phyloP scores from a whole-genome alignment of 2,797 vertebrate genomes.

The Acipenser transmontanus region DNA sequence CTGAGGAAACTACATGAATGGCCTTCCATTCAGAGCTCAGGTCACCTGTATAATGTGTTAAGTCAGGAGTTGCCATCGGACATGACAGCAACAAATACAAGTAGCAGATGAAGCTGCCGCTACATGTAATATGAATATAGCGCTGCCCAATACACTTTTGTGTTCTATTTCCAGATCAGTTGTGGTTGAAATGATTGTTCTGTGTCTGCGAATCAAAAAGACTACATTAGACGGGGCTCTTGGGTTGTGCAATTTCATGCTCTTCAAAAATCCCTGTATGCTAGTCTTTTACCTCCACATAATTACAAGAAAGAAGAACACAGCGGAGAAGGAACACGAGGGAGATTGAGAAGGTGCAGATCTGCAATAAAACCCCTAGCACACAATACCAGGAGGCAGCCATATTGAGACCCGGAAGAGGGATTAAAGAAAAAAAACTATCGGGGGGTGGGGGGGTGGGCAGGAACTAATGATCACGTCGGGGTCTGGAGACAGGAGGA shows the following conservation, averaged over 20 bases:
- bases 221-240: no score
- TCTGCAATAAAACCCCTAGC: not conserved
- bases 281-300: no score
- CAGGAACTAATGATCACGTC: slow-evolving; percentile 41
- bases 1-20: not conserved
- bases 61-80: not conserved
- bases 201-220: no score
- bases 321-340: no score
- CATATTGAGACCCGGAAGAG: slow-evolving; percentile 45
- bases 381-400: not conserved
- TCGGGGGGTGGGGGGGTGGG: slow-evolving; percentile 29
- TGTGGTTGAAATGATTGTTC: no score
- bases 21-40: not conserved
- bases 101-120: not conserved
- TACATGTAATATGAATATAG: no score
- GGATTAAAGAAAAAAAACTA: slow-evolving; percentile 61
- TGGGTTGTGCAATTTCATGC: no score
- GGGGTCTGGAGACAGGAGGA: slow-evolving; percentile 54
- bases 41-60: not conserved
- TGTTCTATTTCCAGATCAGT: no score
- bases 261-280: no score
- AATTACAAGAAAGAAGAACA: no score
- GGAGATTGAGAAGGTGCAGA: not conserved
- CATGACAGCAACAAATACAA: not conserved
- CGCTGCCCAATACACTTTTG: no score